phyloP scores from a whole-genome alignment of 2,888 invertebrate species.

The Phengaris alcon region DNA sequence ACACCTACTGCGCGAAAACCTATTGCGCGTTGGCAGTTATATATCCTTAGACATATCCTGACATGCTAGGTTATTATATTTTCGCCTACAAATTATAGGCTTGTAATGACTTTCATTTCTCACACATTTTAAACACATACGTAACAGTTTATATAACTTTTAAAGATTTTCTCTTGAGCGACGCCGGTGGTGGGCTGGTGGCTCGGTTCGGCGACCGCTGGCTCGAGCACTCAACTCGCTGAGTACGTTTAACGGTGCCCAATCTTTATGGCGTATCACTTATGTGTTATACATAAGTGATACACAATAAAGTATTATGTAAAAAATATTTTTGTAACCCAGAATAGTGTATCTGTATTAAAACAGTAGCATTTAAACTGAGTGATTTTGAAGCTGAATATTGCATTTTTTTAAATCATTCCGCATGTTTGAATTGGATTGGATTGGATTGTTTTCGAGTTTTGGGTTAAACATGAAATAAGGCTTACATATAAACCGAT shows the following conservation, averaged over 20 bases:
- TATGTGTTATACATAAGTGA: conserved; percentile 31
- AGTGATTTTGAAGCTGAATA: not conserved
- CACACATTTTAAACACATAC: conserved; percentile 18
- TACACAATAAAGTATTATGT: conserved; percentile 29
- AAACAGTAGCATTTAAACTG: not conserved
- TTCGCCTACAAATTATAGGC: not conserved
- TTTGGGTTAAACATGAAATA: conserved; percentile 20
- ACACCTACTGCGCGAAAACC: too few relatives aligned
- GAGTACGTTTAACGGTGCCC: conserved; percentile 71
- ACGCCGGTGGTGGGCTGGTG: conserved; percentile 5
- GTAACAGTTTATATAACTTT: conserved; percentile 33
- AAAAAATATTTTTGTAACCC: conserved; percentile 4
- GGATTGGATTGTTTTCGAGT: not conserved
- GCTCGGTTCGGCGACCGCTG: conserved; percentile 65
- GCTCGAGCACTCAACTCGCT: conserved; percentile 72
- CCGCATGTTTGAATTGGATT: not conserved
- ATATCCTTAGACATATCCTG: too few relatives aligned
- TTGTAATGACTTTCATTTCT: conserved; percentile 1
- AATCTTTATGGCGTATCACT: conserved; percentile 52
- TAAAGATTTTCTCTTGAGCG: conserved; percentile 32
- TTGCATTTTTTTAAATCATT: not conserved
- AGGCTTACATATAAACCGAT: conserved; percentile 8
- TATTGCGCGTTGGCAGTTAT: too few relatives aligned
- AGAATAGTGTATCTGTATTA: not conserved
- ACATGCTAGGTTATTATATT: not conserved